phyloP scores from a whole-genome alignment of 1,140 invertebrate species.

The Apis cerana region DNA sequence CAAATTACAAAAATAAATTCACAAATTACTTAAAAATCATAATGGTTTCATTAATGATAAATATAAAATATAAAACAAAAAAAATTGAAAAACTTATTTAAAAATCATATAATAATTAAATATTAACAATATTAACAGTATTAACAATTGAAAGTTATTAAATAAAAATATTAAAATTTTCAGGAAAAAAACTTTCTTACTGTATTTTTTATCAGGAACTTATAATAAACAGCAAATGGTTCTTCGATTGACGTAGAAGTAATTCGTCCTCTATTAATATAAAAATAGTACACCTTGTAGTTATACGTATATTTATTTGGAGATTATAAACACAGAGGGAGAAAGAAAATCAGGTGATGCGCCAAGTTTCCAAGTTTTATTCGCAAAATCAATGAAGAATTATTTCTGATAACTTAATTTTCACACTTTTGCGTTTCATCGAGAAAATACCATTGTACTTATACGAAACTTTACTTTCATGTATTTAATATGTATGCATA shows the following conservation, averaged over 20 bases:
- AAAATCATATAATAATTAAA: too few relatives aligned
- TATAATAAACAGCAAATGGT: neutral
- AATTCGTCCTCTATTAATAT: conserved; percentile 41
- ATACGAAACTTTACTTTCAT: neutral
- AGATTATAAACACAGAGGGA: conserved; percentile 38
- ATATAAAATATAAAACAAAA: too few relatives aligned
- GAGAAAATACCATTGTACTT: neutral
- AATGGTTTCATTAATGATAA: too few relatives aligned
- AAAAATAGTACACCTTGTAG: conserved; percentile 21
- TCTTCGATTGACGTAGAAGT: conserved; percentile 21
- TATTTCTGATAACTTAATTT: neutral
- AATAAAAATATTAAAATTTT: neutral
- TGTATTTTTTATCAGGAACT: neutral
- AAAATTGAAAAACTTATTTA: too few relatives aligned
- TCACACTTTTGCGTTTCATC: neutral
- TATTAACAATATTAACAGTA: too few relatives aligned
- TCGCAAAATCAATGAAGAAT: conserved; percentile 34
- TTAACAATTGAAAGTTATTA: neutral
- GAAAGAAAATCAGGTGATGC: conserved; percentile 10
- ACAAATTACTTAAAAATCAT: too few relatives aligned
- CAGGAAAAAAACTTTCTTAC: neutral
- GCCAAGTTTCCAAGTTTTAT: conserved; percentile 45
- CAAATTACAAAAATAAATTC: neutral
- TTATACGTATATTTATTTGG: conserved; percentile 32
- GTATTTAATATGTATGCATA: neutral